Evolutionary conservation across 2,113 vertebrate genomes (phyloP), one percentile per base, ranked within the genome.

Genomic region (Smithornis capensis): DNA sequence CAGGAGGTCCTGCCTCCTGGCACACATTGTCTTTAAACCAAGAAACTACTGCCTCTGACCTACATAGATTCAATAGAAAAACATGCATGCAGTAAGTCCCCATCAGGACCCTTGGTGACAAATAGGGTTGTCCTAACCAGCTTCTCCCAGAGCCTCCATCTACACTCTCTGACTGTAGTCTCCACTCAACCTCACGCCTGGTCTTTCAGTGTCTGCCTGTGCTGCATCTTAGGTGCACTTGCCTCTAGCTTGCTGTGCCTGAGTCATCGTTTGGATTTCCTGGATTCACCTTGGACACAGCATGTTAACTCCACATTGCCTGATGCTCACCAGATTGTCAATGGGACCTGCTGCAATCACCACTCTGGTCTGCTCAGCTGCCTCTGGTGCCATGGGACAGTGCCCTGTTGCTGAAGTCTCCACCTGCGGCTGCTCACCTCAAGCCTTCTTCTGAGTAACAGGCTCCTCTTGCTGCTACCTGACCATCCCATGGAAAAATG

Each of bases 391-490:
- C 47, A 27, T 9, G 12, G 14, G 6, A 57, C 28, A 40, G 15
- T 0, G 1, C 5, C 23, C 17, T 29, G 40, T 12, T 68, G 53
- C n/a, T 29, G 16, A 62, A 8, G 28, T 16, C 24, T 33, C 14
- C 0, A 0, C 8, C 28, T 35, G 2, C 8, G 12, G 25, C 38
- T 59, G 38, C 38, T 67, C 5, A 29, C 15, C 23, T 82, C 28
- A 71, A 56, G 35, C 24, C 7, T 31, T n/a, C 7, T 33, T 29
- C 40, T 42, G 23, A 18, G 53, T 16, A 89, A 18, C 19, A 71
- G 49, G 7, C 23, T 83, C 14, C 33, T 75, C 62, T 70, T 45
- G 19, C 60, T 86, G 42, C 25, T 56, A 40, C 23, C 55, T 42
- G 33, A 49, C 15, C 18, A 57, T 47, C 16, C 38, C 35, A 44